Conservation (phyloP, 2,797 vertebrate genomes). For the Rhadinocentrus ornatus region DNA sequence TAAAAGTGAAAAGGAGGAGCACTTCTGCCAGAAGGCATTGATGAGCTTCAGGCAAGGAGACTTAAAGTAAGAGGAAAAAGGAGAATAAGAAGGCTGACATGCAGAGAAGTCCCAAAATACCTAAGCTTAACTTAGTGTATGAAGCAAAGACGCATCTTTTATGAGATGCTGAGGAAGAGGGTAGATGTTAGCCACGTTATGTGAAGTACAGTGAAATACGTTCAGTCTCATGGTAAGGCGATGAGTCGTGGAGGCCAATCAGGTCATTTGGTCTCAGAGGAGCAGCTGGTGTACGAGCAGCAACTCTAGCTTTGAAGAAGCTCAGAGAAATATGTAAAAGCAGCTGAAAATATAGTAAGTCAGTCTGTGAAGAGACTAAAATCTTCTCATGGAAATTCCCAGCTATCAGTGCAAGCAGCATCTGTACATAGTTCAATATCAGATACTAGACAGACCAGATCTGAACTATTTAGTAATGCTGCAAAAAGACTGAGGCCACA, state of each 20-base stretch:
- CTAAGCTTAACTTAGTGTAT: background rate
- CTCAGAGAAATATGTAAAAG: constrained; percentile 15
- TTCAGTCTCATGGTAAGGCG: background rate
- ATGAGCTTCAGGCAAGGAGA: constrained; percentile 32
- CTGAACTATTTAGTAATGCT: too few relatives aligned
- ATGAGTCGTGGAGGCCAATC: background rate
- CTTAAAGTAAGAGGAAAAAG: constrained; percentile 15
- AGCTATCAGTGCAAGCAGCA: background rate
- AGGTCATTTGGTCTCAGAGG: background rate
- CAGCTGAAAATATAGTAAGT: constrained; percentile 21
- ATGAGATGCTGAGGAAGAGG: background rate
- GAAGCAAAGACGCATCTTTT: background rate
- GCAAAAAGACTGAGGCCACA: background rate
- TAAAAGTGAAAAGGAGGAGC: constrained; percentile 28
- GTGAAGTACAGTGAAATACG: constrained; percentile 8
- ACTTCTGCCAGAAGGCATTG: constrained; percentile 16
- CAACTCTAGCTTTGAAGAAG: constrained; percentile 10
- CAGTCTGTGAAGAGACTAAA: constrained; percentile 6
- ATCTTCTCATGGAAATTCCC: background rate
- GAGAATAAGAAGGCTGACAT: constrained; percentile 27
- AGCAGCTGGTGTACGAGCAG: constrained; percentile 11
- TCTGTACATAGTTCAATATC: background rate
- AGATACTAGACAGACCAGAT: background rate
- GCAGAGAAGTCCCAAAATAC: constrained; percentile 9
- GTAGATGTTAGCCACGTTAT: constrained; percentile 8